These are phyloP conservation scores for Eospalax fontanierii DNA, from an alignment of 2,797 vertebrate species.

Conservation along the genomic window DNA sequence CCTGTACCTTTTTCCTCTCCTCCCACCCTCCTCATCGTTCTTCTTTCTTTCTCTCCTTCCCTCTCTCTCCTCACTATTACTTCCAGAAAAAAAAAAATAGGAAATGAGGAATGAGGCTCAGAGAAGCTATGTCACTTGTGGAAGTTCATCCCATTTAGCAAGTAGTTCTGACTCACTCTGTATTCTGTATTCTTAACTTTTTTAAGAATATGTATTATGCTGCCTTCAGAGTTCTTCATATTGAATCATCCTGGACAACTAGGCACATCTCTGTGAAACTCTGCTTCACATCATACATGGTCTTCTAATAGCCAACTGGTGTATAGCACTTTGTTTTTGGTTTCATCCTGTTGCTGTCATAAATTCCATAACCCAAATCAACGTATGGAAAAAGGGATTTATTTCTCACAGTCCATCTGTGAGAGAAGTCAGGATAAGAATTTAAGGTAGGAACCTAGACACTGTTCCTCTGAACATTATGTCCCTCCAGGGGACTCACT, in stretches of 20 bases:
- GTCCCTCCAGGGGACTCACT: background rate
- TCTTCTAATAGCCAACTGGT: background rate
- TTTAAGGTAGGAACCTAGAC: background rate
- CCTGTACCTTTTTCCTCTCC: background rate
- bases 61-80: background rate
- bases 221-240: background rate
- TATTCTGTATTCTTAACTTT: background rate
- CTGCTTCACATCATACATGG: background rate
- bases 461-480: background rate
- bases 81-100: too few species aligned
- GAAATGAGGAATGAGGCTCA: background rate
- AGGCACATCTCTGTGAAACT: background rate
- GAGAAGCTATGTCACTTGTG: background rate
- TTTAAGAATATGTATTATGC: background rate
- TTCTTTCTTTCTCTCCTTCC: background rate
- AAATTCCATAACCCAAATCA: background rate
- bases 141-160: background rate
- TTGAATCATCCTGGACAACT: background rate
- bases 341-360: background rate
- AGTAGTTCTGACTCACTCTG: background rate
- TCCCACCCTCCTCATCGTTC: background rate
- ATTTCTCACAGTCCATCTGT: background rate
- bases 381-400: background rate
- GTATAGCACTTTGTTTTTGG: too few species aligned
- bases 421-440: background rate